Percentiles rank a stretch among this genome's conserved stretches.
Evolutionary conservation across 2,113 vertebrate genomes (phyloP).

Genomic region (Chamaea fasciata): DNA sequence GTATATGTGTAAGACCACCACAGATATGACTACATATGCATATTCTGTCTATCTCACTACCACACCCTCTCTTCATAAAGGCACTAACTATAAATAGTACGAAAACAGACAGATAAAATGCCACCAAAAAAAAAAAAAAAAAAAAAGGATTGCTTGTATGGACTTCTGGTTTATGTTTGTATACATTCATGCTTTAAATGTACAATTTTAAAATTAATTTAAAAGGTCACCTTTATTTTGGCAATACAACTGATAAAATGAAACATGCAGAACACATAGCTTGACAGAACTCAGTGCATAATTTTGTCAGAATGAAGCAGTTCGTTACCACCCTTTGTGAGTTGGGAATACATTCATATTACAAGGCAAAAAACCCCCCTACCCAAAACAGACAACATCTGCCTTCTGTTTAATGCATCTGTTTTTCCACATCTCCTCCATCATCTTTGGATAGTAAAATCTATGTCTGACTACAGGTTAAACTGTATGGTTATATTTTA

Average conservation of each 20-base stretch:
- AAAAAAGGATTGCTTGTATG: background rate
- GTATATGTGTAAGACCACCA: constrained; percentile 44
- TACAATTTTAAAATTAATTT: constrained; percentile 41
- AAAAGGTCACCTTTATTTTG: constrained; percentile 50
- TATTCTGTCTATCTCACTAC: constrained; percentile 57
- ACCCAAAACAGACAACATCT: background rate
- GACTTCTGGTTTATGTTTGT: background rate
- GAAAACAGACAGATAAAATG: constrained; percentile 11
- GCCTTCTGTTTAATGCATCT: constrained; percentile 9
- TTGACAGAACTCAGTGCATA: constrained; percentile 64
- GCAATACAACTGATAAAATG: constrained; percentile 58
- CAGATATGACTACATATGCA: constrained; percentile 48
- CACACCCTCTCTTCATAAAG: constrained; percentile 53
- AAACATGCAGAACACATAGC: constrained; percentile 61
- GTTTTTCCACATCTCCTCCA: constrained; percentile 36
- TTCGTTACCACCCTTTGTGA: constrained; percentile 26
- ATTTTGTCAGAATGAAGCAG: constrained; percentile 59
- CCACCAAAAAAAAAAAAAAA: background rate
- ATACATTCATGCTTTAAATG: constrained; percentile 65
- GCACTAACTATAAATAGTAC: constrained; percentile 63
- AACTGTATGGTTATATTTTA: constrained; percentile 38
- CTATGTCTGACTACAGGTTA: constrained; percentile 23
- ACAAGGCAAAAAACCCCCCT: background rate
- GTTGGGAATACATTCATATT: constrained; percentile 59
- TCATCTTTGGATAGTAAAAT: constrained; percentile 63